These are phyloP conservation scores for Pyralis farinalis DNA, from an alignment of 2,888 invertebrate genomes.

Conservation along the genomic window DNA sequence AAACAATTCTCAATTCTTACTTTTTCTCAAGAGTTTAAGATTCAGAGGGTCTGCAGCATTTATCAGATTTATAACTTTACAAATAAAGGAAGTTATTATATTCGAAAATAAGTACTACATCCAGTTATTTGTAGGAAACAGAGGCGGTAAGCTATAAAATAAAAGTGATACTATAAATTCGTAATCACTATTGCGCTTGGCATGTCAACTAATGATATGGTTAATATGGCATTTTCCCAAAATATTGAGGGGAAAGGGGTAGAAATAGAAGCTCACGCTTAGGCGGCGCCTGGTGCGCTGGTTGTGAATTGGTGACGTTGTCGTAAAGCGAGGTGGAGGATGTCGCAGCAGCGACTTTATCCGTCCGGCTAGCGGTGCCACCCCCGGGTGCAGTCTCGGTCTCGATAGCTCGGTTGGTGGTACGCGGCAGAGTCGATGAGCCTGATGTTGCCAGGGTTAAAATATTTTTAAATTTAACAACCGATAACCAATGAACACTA, in stretches of 20 bases:
- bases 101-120: no score
- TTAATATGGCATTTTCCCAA: background rate
- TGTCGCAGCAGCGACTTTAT: conserved; percentile 91
- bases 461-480: conserved; percentile 4
- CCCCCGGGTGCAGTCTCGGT: conserved; percentile 78
- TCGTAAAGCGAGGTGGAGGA: conserved; percentile 94
- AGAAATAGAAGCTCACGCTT: conserved; percentile 53
- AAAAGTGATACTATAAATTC: conserved; percentile 3
- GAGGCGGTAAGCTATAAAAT: conserved; percentile 1
- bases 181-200: conserved; percentile 3
- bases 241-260: background rate
- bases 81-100: no score
- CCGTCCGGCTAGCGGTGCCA: conserved; percentile 81
- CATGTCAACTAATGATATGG: conserved; percentile 3
- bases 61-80: no score
- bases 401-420: conserved; percentile 86
- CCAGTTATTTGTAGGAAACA: no score
- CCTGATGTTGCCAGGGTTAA: conserved; percentile 64
- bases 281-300: conserved; percentile 69
- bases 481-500: background rate
- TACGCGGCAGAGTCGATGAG: conserved; percentile 92
- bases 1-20: no score
- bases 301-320: conserved; percentile 84
- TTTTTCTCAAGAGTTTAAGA: no score
- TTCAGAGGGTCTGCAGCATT: no score